Conservation (phyloP, 2,797 vertebrate species). For the Tarsius wallacei region DNA sequence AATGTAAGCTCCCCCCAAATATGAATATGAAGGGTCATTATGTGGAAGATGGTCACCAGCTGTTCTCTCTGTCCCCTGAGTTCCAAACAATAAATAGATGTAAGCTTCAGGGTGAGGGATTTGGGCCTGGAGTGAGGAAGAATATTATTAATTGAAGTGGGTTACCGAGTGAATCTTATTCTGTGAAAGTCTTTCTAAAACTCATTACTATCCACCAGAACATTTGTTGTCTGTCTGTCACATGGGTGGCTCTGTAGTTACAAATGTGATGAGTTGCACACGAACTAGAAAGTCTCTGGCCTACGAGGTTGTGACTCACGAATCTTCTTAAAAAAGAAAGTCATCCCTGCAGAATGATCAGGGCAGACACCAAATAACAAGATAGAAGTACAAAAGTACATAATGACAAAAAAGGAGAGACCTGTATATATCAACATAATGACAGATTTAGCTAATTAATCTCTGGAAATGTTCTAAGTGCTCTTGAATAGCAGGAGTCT, state of each 20-base stretch:
- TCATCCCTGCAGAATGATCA: background rate
- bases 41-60: slow-evolving; percentile 39
- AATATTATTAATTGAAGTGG: slow-evolving; percentile 27
- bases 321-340: too few species aligned
- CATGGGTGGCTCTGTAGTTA: background rate
- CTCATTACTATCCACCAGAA: background rate
- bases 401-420: background rate
- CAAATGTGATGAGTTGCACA: background rate
- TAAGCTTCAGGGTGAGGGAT: slow-evolving; percentile 28
- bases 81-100: slow-evolving; percentile 31
- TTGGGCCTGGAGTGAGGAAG: slow-evolving; percentile 36
- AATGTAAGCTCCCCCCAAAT: background rate
- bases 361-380: background rate
- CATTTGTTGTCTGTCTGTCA: background rate
- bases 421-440: background rate
- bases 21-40: slow-evolving; percentile 1
- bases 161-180: slow-evolving; percentile 33
- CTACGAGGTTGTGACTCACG: too few species aligned
- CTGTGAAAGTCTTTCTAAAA: background rate
- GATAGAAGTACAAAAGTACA: background rate
- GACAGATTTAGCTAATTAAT: background rate
- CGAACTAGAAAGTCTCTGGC: background rate
- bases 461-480: slow-evolving; percentile 10
- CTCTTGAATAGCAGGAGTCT: slow-evolving; percentile 1
- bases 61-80: slow-evolving; percentile 44